Conservation (phyloP, 2,888 invertebrate genomes). For the Philaethria dido region DNA sequence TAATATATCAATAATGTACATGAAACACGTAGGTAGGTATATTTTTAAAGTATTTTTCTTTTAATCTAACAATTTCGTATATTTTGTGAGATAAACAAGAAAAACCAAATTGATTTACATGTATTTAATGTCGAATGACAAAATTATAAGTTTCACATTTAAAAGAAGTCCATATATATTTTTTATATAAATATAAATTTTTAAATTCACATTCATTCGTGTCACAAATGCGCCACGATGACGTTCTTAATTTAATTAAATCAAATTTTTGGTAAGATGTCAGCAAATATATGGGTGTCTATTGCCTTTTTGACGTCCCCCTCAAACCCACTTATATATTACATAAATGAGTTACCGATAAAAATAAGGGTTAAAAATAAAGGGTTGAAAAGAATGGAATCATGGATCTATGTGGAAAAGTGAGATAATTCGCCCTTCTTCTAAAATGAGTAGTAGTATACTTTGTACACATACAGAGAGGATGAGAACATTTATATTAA, state of each 20-base stretch:
- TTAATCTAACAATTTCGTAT: no score
- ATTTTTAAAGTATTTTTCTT: no score
- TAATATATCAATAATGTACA: no score
- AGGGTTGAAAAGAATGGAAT: slow-evolving; percentile 16
- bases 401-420: neutral
- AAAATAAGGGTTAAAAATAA: slow-evolving; percentile 19
- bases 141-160: no score
- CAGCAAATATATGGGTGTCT: neutral
- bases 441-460: no score
- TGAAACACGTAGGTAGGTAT: no score
- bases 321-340: neutral
- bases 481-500: no score
- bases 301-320: slow-evolving; percentile 6
- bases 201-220: neutral
- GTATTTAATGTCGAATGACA: no score
- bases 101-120: no score
- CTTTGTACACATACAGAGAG: no score
- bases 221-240: neutral
- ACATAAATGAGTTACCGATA: neutral
- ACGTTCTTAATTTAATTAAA: neutral
- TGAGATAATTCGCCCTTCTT: neutral
- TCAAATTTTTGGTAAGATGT: neutral
- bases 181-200: neutral
- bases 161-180: no score
- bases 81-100: no score